These are phyloP conservation scores for Drosophila tropicalis DNA, from an alignment of 1,140 invertebrate species.

Conservation along the genomic window DNA sequence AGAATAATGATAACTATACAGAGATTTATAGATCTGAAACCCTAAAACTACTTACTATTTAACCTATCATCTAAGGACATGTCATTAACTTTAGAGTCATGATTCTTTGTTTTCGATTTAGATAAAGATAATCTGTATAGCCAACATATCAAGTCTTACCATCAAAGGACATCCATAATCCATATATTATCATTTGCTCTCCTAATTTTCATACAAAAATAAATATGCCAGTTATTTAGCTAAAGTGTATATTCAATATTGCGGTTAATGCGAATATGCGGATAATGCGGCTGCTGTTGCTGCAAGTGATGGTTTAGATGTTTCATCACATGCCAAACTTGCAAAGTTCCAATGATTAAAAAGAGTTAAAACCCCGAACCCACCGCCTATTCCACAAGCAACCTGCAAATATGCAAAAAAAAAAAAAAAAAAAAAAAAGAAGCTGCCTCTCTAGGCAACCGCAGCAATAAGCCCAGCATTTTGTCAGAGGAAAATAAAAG, in stretches of 20 bases:
- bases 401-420: not conserved
- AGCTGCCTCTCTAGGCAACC: not conserved
- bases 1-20: too few relatives aligned
- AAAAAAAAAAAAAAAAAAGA: not conserved
- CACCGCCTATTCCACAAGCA: not conserved
- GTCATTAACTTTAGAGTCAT: too few relatives aligned
- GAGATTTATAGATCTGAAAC: too few relatives aligned
- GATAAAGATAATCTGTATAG: too few relatives aligned
- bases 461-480: not conserved
- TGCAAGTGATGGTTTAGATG: too few relatives aligned
- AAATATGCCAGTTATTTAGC: not conserved
- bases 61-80: too few relatives aligned
- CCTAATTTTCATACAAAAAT: too few relatives aligned
- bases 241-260: not conserved
- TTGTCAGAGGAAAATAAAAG: not conserved
- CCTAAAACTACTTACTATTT: too few relatives aligned
- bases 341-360: not conserved
- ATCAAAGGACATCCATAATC: too few relatives aligned
- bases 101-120: too few relatives aligned
- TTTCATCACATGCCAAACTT: not conserved
- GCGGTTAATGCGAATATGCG: not conserved
- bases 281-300: not conserved
- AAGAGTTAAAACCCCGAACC: not conserved
- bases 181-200: too few relatives aligned
- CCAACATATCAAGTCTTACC: too few relatives aligned